phyloP scores from a whole-genome alignment of 2,797 vertebrate genomes.

The Hozukius guyotensis region DNA sequence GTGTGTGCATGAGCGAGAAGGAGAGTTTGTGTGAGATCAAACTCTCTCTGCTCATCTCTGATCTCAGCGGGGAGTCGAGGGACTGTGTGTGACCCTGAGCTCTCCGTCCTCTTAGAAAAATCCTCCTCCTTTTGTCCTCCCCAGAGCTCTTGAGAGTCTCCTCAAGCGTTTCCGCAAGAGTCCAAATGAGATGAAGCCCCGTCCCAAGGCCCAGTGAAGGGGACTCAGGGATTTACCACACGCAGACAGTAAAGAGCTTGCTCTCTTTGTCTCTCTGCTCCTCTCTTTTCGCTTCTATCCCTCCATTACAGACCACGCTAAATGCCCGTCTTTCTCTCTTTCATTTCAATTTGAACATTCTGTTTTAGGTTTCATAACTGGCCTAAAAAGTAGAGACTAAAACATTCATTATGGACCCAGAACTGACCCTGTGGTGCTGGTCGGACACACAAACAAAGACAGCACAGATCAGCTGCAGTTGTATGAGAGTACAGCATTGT shows the following conservation, averaged over 20 bases:
- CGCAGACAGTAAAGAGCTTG: background rate
- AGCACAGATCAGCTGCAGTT: constrained; percentile 5
- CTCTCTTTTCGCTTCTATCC: background rate
- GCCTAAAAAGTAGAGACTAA: constrained; percentile 15
- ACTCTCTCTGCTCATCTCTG: constrained; percentile 41
- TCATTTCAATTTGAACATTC: background rate
- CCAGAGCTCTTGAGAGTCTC: constrained; percentile 43
- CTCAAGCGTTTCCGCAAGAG: constrained; percentile 19
- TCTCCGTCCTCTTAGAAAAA: constrained; percentile 28
- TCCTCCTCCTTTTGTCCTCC: constrained; percentile 53
- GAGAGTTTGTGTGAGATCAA: constrained; percentile 27
- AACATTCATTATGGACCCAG: background rate
- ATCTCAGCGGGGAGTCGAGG: constrained; percentile 38
- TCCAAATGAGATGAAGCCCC: constrained; percentile 44
- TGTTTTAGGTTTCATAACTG: constrained; percentile 20
- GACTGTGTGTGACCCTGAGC: constrained; percentile 29
- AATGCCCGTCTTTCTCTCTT: background rate
- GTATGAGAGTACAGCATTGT: background rate
- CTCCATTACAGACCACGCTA: background rate
- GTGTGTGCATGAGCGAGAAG: background rate
- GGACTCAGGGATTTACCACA: constrained; percentile 27
- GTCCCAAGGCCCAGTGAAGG: constrained; percentile 23
- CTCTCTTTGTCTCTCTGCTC: constrained; percentile 2
- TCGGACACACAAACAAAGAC: constrained; percentile 1
- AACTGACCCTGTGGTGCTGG: background rate